Evolutionary conservation across 1,140 invertebrate species (phyloP).

Genomic region (Hydropsyche tenuis): DNA sequence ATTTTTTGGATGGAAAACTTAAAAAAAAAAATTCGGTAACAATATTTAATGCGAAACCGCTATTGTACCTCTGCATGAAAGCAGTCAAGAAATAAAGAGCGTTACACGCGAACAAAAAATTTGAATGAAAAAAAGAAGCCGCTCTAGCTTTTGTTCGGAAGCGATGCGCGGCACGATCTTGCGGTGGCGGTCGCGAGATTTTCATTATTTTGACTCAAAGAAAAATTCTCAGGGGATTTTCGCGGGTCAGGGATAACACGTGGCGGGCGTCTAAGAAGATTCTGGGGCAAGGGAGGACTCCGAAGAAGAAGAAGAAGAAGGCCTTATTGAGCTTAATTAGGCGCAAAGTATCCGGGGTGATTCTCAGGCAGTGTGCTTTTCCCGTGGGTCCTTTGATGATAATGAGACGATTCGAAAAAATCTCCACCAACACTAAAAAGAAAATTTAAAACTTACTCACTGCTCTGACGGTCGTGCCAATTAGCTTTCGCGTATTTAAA

Average conservation of each 20-base stretch:
- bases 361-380: not conserved
- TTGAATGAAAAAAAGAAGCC: not conserved
- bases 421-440: not conserved
- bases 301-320: not conserved
- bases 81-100: not conserved
- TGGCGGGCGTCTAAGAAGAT: not conserved
- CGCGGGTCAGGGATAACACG: not conserved
- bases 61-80: too few species aligned
- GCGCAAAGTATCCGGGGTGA: conserved; percentile 6
- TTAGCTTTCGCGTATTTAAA: too few species aligned
- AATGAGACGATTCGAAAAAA: conserved; percentile 15
- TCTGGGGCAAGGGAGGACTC: not conserved
- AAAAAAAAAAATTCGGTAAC: too few species aligned
- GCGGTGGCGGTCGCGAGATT: conserved; percentile 4
- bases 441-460: too few species aligned
- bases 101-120: not conserved
- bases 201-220: not conserved
- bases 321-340: conserved; percentile 23
- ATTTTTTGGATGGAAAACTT: too few species aligned
- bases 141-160: not conserved
- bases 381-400: conserved; percentile 1
- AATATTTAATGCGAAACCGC: too few species aligned
- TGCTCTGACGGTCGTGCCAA: too few species aligned
- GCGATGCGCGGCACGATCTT: conserved; percentile 12
- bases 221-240: conserved; percentile 17